These are phyloP conservation scores for Ips typographus DNA, from an alignment of 1,140 invertebrate genomes.

Conservation along the genomic window DNA sequence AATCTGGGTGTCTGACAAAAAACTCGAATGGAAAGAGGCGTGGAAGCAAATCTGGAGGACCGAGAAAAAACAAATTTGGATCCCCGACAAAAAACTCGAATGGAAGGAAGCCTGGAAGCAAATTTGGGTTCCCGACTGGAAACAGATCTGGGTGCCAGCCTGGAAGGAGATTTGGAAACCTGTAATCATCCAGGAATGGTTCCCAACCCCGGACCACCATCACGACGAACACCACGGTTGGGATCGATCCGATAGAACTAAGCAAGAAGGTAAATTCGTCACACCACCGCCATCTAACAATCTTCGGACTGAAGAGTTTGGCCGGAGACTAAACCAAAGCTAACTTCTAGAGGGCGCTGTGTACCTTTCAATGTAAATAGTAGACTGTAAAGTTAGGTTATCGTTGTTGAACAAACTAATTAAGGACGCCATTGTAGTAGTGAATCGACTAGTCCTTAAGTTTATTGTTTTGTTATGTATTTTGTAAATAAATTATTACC, in stretches of 20 bases:
- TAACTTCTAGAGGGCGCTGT: not conserved
- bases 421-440: too few relatives aligned
- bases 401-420: too few relatives aligned
- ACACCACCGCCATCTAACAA: conserved; percentile 11
- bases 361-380: conserved; percentile 4
- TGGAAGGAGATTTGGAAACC: conserved; percentile 70
- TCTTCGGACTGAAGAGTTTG: conserved; percentile 6
- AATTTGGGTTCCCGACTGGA: conserved; percentile 71
- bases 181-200: conserved; percentile 73
- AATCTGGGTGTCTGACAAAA: conserved; percentile 75
- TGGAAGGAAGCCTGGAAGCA: conserved; percentile 67
- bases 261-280: conserved; percentile 8
- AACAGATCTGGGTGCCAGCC: conserved; percentile 70
- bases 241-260: conserved; percentile 49
- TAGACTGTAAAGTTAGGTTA: not conserved
- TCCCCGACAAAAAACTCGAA: conserved; percentile 67
- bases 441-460: too few relatives aligned
- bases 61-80: conserved; percentile 77
- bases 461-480: not conserved
- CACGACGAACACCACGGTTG: conserved; percentile 55
- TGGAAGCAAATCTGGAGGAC: conserved; percentile 77
- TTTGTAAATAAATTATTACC: conserved; percentile 1
- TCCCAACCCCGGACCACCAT: conserved; percentile 56
- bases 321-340: not conserved
- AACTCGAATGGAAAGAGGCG: conserved; percentile 72